Evolutionary conservation across 2,113 vertebrate species (phyloP), one percentile per base, ranked within the genome.

Genomic region (Mastomys coucha): DNA sequence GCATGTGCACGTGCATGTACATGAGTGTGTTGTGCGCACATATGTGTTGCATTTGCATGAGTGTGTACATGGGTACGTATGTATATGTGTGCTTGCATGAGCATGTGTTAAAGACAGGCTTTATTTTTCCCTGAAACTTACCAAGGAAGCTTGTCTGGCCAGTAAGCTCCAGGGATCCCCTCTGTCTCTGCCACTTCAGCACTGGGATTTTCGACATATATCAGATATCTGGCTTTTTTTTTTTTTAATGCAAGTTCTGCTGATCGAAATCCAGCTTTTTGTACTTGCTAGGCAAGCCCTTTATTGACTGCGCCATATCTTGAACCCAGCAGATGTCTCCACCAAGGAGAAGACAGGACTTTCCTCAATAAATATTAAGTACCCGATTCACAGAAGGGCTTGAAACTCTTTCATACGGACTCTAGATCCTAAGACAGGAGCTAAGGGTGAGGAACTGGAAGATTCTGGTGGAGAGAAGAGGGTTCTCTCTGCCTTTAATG

Each of bases 351-450:
- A 31, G 72, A 1, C 39, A 60, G 56, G 53, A 93, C 63, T 56
- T 88, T 93, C 45, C 49, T 67, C 28, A 95, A 28, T 24, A 89
- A 39, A 93, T 89, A 49, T 28, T 89, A 76, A 80, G 45, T 87
- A 45, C n/a, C 67, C n/a, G 58, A 28, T 87, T 87, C 63, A 85
- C 36, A 89, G 81, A 88, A 91, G 19, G 42, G 78, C 39, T 92
- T 80, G 39, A 75, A 49, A 80, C 9, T 56, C 49, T n/a, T 94
- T 95, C 81, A 69, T 80, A 78, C 72, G 89, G n/a, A 85, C 45
- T 95, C 78, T 69, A 42, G 89, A 82, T 77, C 63, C 88, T 84
- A 84, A n/a, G n/a, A 36, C 31, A 78, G 53, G 36, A 51, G 19
- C 80, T 93, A 51, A 51, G 8, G 4, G 2, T 69, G 17, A 58